Percentiles rank a stretch among this genome's conserved stretches.
phyloP scores from a whole-genome alignment of 2,888 invertebrate genomes.

The Junonia oenone region DNA sequence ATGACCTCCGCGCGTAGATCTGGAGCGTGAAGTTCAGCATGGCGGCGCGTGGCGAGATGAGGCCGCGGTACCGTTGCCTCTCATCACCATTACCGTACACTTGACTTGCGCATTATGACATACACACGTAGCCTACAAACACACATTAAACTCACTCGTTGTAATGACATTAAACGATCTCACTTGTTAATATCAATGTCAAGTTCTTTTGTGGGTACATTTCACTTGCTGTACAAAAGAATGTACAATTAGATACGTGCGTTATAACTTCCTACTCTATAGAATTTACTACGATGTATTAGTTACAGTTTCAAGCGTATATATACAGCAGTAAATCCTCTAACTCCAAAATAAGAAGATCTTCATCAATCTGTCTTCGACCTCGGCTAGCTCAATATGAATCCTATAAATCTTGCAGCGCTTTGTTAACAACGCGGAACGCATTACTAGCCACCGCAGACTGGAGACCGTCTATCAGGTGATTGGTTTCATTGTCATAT shows the following conservation, averaged over 20 bases:
- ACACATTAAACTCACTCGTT: neutral
- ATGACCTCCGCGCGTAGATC: constrained; percentile 6
- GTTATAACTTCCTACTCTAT: no score
- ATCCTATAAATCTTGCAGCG: neutral
- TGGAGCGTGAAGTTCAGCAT: constrained; percentile 14
- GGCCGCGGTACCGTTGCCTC: constrained; percentile 12
- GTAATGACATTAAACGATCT: neutral
- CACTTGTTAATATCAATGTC: no score
- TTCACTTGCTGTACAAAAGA: no score
- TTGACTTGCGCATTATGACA: neutral
- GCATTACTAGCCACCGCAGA: neutral
- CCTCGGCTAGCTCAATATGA: neutral
- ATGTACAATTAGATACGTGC: no score
- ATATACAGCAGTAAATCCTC: no score
- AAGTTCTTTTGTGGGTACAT: no score
- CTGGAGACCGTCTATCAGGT: no score
- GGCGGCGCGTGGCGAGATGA: constrained; percentile 1
- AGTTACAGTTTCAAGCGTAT: no score
- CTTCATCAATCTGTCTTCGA: neutral
- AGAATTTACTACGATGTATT: no score
- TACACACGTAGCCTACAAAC: neutral
- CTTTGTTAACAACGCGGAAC: neutral
- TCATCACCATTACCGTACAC: neutral
- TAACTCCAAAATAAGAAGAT: neutral
- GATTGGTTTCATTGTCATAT: no score